Percentiles rank a stretch among this genome's conserved stretches.
phyloP scores from a whole-genome alignment of 2,113 vertebrate species.

The Willisornis vidua region DNA sequence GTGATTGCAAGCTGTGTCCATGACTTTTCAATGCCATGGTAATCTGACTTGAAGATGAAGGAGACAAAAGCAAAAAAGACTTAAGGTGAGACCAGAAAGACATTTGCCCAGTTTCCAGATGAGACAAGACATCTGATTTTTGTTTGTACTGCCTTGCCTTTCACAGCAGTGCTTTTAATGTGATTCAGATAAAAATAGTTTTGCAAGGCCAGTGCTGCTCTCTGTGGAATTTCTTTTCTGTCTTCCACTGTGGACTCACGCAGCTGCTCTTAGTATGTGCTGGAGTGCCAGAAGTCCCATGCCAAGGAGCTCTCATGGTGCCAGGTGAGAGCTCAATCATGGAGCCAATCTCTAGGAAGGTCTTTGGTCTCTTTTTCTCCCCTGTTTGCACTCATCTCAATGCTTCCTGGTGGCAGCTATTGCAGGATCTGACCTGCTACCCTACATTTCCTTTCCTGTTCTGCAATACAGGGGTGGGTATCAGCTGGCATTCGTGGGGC shows the following conservation, averaged over 20 bases:
- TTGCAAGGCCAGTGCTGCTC: not conserved
- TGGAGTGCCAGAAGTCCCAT: accelerated
- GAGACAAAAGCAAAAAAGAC: not conserved
- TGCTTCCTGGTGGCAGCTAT: not conserved
- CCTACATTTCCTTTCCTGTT: not conserved
- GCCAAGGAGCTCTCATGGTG: not conserved
- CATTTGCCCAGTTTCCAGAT: not conserved
- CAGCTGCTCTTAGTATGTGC: not conserved
- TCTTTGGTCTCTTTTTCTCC: not conserved
- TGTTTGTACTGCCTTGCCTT: not conserved
- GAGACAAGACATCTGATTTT: not conserved
- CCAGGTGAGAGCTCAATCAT: not conserved
- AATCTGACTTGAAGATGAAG: not conserved
- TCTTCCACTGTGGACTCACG: not conserved
- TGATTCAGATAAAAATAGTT: not conserved
- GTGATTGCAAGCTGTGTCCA: not conserved
- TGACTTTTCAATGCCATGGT: not conserved
- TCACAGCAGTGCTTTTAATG: not conserved
- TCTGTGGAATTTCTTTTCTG: not conserved
- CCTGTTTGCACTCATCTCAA: not conserved
- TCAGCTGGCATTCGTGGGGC: not conserved
- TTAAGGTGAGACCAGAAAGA: not conserved
- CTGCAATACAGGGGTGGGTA: not conserved
- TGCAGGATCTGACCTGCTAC: not conserved
- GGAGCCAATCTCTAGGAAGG: not conserved